Percentiles rank a stretch among this genome's conserved stretches.
Conservation (phyloP, 2,888 invertebrate genomes). For the Oscheius onirici region DNA sequence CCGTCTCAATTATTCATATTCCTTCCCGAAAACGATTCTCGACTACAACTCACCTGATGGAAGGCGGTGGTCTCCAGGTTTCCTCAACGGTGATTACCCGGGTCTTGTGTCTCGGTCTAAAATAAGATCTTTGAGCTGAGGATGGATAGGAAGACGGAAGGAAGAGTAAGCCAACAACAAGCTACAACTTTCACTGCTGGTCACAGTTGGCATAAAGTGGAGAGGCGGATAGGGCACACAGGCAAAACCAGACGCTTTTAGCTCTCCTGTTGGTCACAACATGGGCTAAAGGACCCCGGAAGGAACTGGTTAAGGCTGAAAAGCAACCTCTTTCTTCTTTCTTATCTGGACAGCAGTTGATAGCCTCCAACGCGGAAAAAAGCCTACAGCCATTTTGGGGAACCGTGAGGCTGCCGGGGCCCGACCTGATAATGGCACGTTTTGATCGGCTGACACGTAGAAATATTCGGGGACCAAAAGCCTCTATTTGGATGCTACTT, state of each 20-base stretch:
- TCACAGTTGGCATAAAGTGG: slow-evolving; percentile 20
- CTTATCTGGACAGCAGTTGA: slow-evolving; percentile 2
- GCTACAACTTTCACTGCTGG: slow-evolving; percentile 15
- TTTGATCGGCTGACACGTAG: no score
- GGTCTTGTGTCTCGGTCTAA: neutral
- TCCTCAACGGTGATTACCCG: slow-evolving; percentile 7
- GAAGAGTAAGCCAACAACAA: neutral
- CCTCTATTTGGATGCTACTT: no score
- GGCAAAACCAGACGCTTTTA: slow-evolving; percentile 29
- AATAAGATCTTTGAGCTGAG: neutral
- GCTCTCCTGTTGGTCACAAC: slow-evolving; percentile 18
- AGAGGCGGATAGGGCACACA: slow-evolving; percentile 18
- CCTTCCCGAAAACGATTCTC: neutral
- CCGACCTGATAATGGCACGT: no score
- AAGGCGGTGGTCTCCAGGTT: slow-evolving; percentile 12
- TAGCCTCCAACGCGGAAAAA: slow-evolving; percentile 8
- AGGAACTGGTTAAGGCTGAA: slow-evolving; percentile 25
- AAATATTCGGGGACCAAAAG: no score
- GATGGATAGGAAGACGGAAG: neutral
- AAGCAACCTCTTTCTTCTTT: neutral
- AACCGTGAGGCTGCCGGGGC: no score
- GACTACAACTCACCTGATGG: slow-evolving; percentile 8
- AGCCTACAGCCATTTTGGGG: neutral
- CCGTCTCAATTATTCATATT: slow-evolving; percentile 20
- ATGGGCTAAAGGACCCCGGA: slow-evolving; percentile 12